Conservation (phyloP, 2,888 invertebrate genomes). For the Melanophora roralis region DNA sequence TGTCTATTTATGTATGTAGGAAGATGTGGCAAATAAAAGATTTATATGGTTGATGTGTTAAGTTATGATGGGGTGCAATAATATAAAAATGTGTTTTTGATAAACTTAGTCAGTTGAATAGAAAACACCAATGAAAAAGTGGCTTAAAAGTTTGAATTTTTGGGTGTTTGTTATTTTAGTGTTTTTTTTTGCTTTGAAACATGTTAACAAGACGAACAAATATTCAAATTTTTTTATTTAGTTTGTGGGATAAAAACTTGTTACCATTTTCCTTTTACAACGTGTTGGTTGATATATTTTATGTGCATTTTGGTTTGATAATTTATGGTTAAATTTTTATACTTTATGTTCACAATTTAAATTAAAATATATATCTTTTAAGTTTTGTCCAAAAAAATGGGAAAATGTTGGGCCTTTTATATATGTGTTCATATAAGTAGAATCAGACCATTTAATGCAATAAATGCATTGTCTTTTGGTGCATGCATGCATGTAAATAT, state of each 20-base stretch:
- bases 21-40: slow-evolving; percentile 62
- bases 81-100: slow-evolving; percentile 70
- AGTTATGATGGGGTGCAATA: slow-evolving; percentile 66
- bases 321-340: slow-evolving; percentile 57
- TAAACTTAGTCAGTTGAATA: slow-evolving; percentile 69
- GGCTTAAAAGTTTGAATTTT: slow-evolving; percentile 29
- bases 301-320: slow-evolving; percentile 36
- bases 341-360: slow-evolving; percentile 58
- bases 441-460: slow-evolving; percentile 3
- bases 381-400: neutral
- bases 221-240: slow-evolving; percentile 46
- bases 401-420: neutral
- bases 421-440: neutral
- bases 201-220: slow-evolving; percentile 63
- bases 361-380: slow-evolving; percentile 49
- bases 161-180: too few species aligned
- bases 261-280: neutral
- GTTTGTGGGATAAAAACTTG: slow-evolving; percentile 36
- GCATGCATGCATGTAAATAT: neutral
- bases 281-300: neutral
- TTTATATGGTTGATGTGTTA: slow-evolving; percentile 74
- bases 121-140: slow-evolving; percentile 20
- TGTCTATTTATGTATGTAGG: neutral
- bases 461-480: slow-evolving; percentile 17
- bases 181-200: slow-evolving; percentile 51